Evolutionary conservation across 2,113 vertebrate species (phyloP).

Genomic region (Typhlomys cinereus): DNA sequence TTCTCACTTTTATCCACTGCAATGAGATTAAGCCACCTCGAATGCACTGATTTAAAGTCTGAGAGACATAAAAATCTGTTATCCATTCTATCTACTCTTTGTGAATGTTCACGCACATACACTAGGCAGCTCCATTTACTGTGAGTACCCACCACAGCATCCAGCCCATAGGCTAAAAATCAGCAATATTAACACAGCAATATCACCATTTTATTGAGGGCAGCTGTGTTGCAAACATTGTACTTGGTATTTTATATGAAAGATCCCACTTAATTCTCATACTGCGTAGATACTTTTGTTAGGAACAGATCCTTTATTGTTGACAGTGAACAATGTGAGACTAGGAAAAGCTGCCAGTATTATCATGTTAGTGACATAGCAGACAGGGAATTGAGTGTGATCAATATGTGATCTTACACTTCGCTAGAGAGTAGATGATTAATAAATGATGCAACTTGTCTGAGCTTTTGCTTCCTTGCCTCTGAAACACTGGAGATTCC

Average conservation of each 20-base stretch:
- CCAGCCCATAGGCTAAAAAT: background rate
- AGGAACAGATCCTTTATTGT: too few relatives aligned
- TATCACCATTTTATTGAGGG: conserved; percentile 6
- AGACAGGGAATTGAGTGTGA: conserved; percentile 18
- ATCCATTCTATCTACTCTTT: background rate
- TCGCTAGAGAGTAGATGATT: background rate
- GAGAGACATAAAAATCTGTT: conserved; percentile 8
- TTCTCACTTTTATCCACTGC: background rate
- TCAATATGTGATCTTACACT: background rate
- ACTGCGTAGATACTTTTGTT: background rate
- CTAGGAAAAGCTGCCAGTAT: background rate
- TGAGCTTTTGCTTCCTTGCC: background rate
- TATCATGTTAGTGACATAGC: background rate
- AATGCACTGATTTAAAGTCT: background rate
- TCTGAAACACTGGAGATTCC: background rate
- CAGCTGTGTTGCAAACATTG: background rate
- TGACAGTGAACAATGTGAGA: background rate
- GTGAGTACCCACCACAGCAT: background rate
- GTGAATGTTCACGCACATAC: background rate
- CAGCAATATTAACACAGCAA: background rate
- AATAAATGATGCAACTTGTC: background rate
- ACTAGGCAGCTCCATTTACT: background rate
- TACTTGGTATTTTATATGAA: background rate
- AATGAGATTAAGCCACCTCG: conserved; percentile 22
- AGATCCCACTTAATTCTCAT: conserved; percentile 29